These are phyloP conservation scores for Ganaspis brasiliensis DNA, from an alignment of 2,888 invertebrate genomes.

Conservation along the genomic window DNA sequence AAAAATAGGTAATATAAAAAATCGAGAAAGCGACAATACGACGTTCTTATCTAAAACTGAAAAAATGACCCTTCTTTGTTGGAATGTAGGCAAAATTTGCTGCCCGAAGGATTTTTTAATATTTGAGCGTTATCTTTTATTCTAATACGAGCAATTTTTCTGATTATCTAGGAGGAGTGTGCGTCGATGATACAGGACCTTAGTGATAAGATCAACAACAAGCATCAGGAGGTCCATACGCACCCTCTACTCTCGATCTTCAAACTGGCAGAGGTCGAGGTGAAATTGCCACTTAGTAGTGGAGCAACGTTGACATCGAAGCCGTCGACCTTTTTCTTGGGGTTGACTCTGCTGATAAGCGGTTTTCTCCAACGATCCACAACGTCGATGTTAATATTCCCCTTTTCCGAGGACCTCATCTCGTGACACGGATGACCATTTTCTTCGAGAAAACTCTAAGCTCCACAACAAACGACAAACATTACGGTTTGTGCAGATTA, in stretches of 20 bases:
- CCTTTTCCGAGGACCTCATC: conserved; percentile 58
- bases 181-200: conserved; percentile 90
- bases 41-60: too few relatives aligned
- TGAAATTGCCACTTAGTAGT: conserved; percentile 88
- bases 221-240: conserved; percentile 92
- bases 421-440: conserved; percentile 72
- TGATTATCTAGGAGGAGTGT: conserved; percentile 89
- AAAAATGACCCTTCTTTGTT: neutral
- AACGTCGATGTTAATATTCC: conserved; percentile 33
- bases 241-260: conserved; percentile 94
- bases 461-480: conserved; percentile 25
- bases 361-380: conserved; percentile 55
- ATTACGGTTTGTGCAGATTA: conserved; percentile 58
- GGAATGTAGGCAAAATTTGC: neutral
- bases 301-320: conserved; percentile 61
- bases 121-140: neutral
- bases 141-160: conserved; percentile 8
- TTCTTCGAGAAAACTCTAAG: conserved; percentile 44
- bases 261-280: conserved; percentile 95
- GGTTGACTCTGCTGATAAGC: conserved; percentile 62
- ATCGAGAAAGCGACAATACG: too few relatives aligned
- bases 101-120: neutral
- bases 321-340: conserved; percentile 63
- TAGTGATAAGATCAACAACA: conserved; percentile 92
- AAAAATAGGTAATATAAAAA: neutral